These are phyloP conservation scores for Cryptotermes secundus DNA, from an alignment of 1,140 invertebrate genomes.

Conservation along the genomic window DNA sequence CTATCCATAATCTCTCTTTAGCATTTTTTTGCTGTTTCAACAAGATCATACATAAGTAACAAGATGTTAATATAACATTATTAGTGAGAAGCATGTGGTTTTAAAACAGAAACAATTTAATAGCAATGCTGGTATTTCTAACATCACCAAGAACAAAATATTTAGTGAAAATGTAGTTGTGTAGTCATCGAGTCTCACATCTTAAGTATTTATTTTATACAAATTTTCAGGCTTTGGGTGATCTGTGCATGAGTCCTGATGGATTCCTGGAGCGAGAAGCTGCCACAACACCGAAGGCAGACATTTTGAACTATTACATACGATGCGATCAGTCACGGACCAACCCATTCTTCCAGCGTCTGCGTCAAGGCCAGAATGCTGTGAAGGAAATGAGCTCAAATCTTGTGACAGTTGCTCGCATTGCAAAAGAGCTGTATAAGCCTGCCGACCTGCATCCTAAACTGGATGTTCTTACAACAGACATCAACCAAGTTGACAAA, in stretches of 20 bases:
- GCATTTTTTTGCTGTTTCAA: too few relatives aligned
- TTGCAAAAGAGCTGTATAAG: conserved; percentile 64
- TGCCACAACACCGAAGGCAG: conserved; percentile 45
- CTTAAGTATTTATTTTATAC: background rate
- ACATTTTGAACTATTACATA: conserved; percentile 78
- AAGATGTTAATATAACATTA: too few relatives aligned
- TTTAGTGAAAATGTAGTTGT: too few relatives aligned
- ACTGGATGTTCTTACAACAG: conserved; percentile 67
- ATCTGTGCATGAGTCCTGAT: conserved; percentile 74
- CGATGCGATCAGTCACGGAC: conserved; percentile 74
- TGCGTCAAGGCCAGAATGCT: conserved; percentile 69
- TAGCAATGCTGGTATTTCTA: too few relatives aligned
- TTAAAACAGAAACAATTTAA: too few relatives aligned
- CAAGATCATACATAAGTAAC: too few relatives aligned
- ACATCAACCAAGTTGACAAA: conserved; percentile 66
- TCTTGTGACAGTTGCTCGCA: conserved; percentile 58
- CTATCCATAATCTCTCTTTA: too few relatives aligned
- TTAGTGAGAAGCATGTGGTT: too few relatives aligned
- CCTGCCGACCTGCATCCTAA: conserved; percentile 64
- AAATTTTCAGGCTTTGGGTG: conserved; percentile 63
- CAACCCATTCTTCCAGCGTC: conserved; percentile 75
- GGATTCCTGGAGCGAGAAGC: conserved; percentile 48
- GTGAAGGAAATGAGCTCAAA: conserved; percentile 68
- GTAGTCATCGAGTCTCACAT: too few relatives aligned
- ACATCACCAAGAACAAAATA: too few relatives aligned